phyloP scores from a whole-genome alignment of 2,113 vertebrate species.

The Lethenteron reissneri region DNA sequence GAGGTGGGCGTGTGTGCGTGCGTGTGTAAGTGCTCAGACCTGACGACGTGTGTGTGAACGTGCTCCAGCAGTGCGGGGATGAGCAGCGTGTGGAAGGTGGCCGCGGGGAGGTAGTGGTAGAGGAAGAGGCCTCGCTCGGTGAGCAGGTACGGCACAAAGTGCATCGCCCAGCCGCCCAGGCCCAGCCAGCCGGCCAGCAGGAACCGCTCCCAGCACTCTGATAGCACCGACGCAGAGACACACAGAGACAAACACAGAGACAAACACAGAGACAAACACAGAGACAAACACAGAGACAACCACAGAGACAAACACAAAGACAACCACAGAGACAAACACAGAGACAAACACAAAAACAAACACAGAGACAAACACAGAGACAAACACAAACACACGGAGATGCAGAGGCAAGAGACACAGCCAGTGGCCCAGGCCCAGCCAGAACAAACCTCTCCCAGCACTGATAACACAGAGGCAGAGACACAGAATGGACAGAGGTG shows the following conservation, averaged over 20 bases:
- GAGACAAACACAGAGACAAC: background rate
- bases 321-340: no score
- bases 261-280: background rate
- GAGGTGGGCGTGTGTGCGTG: no score
- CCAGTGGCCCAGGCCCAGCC: no score
- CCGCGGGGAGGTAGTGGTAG: constrained; percentile 52
- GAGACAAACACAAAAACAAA: no score
- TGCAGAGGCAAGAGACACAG: no score
- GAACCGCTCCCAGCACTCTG: background rate
- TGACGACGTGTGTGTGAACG: constrained; percentile 16
- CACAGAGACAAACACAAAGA: no score
- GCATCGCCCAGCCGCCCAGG: constrained; percentile 28
- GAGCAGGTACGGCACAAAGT: constrained; percentile 55
- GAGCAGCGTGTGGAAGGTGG: constrained; percentile 46
- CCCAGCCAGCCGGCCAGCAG: background rate
- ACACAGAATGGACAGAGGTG: no score
- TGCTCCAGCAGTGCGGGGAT: constrained; percentile 38
- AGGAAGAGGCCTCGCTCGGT: constrained; percentile 60
- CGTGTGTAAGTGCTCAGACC: constrained; percentile 3
- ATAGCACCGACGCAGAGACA: background rate
- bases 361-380: no score
- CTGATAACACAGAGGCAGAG: no score
- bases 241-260: background rate
- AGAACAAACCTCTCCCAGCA: no score
- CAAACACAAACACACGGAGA: no score